Percentiles rank a stretch among this genome's conserved stretches.
phyloP scores from a whole-genome alignment of 2,888 invertebrate species.

The Epistrophella euchroma region DNA sequence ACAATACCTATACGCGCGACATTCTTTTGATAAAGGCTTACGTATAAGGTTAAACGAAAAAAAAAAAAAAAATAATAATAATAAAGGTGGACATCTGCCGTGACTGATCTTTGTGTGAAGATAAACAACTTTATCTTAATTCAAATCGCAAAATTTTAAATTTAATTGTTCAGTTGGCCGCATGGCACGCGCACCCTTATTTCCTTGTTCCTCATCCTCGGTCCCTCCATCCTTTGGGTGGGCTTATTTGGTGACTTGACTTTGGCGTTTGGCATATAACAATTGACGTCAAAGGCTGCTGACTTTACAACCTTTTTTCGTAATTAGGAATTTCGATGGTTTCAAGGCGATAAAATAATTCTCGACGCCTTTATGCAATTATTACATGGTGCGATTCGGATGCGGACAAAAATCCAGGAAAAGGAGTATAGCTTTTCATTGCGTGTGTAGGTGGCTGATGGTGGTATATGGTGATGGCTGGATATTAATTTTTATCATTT shows the following conservation, averaged over 20 bases:
- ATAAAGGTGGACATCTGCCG: slow-evolving; percentile 73
- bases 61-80: background rate
- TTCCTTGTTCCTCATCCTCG: background rate
- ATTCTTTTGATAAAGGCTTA: slow-evolving; percentile 29
- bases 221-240: slow-evolving; percentile 22
- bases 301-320: slow-evolving; percentile 56
- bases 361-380: slow-evolving; percentile 67
- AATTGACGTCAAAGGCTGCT: slow-evolving; percentile 43
- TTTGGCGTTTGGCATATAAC: slow-evolving; percentile 21
- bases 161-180: slow-evolving; percentile 64
- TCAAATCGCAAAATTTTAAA: slow-evolving; percentile 71
- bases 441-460: slow-evolving; percentile 58
- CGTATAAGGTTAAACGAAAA: slow-evolving; percentile 12
- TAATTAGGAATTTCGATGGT: slow-evolving; percentile 70
- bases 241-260: slow-evolving; percentile 48
- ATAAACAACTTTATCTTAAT: slow-evolving; percentile 69
- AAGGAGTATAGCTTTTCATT: slow-evolving; percentile 14
- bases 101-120: slow-evolving; percentile 65
- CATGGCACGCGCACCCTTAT: slow-evolving; percentile 69
- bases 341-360: slow-evolving; percentile 63
- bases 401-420: slow-evolving; percentile 48
- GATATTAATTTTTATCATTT: slow-evolving; percentile 18
- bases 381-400: slow-evolving; percentile 33
- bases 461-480: slow-evolving; percentile 11
- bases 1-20: slow-evolving; percentile 25